phyloP scores from a whole-genome alignment of 2,797 vertebrate genomes.

The Cyprinodon diabolis region DNA sequence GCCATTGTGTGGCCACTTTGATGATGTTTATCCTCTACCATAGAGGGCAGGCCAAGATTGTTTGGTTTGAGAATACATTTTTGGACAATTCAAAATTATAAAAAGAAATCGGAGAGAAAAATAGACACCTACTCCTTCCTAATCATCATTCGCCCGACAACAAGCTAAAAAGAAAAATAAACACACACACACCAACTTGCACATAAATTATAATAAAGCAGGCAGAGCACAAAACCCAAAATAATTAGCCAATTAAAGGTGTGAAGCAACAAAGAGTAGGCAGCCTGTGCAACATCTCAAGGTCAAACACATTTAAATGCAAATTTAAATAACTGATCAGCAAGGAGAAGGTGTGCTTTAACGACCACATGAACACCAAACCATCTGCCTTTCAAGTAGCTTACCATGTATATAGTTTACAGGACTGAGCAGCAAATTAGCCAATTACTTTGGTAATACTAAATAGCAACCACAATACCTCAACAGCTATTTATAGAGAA shows the following conservation, averaged over 20 bases:
- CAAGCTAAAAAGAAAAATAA: constrained; percentile 55
- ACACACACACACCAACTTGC: constrained; percentile 22
- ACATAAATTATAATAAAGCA: constrained; percentile 65
- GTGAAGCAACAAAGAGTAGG: constrained; percentile 76
- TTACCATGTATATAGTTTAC: constrained; percentile 47
- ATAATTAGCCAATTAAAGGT: constrained; percentile 85
- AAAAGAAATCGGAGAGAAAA: constrained; percentile 63
- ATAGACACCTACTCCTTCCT: constrained; percentile 67
- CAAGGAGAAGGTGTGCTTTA: constrained; percentile 68
- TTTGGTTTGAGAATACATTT: constrained; percentile 22
- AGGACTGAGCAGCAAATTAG: constrained; percentile 53
- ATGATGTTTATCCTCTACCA: constrained; percentile 9
- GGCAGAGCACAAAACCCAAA: constrained; percentile 75
- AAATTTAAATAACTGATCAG: constrained; percentile 78
- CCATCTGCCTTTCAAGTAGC: constrained; percentile 67
- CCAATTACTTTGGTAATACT: constrained; percentile 49
- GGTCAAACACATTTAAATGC: constrained; percentile 83
- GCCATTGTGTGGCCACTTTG: constrained; percentile 8
- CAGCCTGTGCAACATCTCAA: constrained; percentile 72
- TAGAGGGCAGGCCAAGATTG: neutral
- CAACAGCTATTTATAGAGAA: constrained; percentile 25
- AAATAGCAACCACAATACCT: constrained; percentile 50
- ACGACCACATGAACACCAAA: constrained; percentile 76
- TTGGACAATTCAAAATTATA: constrained; percentile 32
- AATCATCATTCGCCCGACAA: constrained; percentile 71